phyloP scores from a whole-genome alignment of 2,113 vertebrate species.

The Gasterosteus aculeatus region DNA sequence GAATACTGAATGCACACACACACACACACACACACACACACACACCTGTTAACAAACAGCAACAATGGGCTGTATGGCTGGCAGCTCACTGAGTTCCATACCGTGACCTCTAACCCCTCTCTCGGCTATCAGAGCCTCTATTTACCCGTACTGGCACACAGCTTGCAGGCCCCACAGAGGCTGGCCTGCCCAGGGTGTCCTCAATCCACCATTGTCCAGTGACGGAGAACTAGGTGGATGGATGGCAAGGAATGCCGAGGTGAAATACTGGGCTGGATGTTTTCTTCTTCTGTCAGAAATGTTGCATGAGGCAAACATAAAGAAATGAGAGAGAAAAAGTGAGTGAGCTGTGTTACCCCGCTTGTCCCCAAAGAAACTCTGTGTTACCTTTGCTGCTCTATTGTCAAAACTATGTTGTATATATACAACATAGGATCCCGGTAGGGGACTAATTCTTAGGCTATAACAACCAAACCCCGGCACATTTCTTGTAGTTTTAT shows the following conservation, averaged over 20 bases:
- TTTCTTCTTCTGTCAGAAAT: conserved; percentile 38
- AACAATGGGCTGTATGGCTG: conserved; percentile 79
- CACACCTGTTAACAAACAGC: conserved; percentile 83
- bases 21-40: conserved; percentile 33
- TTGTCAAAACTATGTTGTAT: not conserved
- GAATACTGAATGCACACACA: conserved; percentile 58
- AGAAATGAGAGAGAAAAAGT: not conserved
- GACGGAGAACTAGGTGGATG: conserved; percentile 36
- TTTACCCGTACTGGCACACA: conserved; percentile 71
- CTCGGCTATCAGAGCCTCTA: conserved; percentile 63
- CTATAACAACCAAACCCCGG: not conserved
- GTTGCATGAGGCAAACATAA: not conserved
- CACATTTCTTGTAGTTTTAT: not conserved
- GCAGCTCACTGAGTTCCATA: conserved; percentile 72
- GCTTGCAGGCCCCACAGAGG: conserved; percentile 54
- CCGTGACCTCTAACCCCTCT: conserved; percentile 60
- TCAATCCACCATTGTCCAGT: conserved; percentile 59
- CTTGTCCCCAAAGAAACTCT: not conserved
- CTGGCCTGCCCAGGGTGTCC: conserved; percentile 46
- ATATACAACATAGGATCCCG: not conserved
- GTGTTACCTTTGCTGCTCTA: not conserved
- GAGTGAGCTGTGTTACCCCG: not conserved
- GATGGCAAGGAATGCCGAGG: conserved; percentile 51
- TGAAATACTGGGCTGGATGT: conserved; percentile 24
- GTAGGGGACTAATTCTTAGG: not conserved